These are phyloP conservation scores for Ophion ventricosus DNA, from an alignment of 2,888 invertebrate genomes.

Conservation along the genomic window DNA sequence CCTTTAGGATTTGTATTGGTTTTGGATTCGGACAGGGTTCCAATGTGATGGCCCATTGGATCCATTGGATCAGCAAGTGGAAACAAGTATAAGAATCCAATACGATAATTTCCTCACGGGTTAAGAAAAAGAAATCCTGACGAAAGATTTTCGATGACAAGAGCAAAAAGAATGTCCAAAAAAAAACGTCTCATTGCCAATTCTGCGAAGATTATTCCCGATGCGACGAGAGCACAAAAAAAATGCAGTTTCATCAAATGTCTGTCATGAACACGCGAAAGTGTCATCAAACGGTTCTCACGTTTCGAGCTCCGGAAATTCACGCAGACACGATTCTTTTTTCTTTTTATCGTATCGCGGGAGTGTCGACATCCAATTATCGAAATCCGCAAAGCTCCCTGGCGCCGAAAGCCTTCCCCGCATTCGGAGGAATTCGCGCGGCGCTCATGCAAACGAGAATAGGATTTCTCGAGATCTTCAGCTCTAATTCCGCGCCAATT, in stretches of 20 bases:
- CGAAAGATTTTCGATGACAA: neutral
- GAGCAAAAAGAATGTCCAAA: neutral
- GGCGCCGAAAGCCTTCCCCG: neutral
- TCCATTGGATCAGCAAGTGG: too few relatives aligned
- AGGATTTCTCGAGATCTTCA: conserved; percentile 7
- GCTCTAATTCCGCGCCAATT: conserved; percentile 29
- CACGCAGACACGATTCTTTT: neutral
- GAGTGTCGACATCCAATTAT: neutral
- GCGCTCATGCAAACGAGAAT: conserved; percentile 3
- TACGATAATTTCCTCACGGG: neutral
- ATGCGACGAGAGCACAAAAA: neutral
- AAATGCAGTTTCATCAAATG: neutral
- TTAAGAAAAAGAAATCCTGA: too few relatives aligned
- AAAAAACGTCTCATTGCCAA: neutral
- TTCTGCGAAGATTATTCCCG: neutral
- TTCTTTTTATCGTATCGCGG: neutral
- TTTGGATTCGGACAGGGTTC: too few relatives aligned
- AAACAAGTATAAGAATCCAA: too few relatives aligned
- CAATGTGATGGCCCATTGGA: too few relatives aligned
- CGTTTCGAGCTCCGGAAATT: neutral
- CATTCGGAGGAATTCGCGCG: conserved; percentile 16
- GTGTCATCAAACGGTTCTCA: neutral
- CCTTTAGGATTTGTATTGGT: too few relatives aligned
- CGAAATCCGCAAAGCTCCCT: neutral
- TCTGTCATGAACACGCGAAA: neutral